These are phyloP conservation scores for Scylla paramamosain DNA, from an alignment of 1,140 invertebrate species.

Conservation along the genomic window DNA sequence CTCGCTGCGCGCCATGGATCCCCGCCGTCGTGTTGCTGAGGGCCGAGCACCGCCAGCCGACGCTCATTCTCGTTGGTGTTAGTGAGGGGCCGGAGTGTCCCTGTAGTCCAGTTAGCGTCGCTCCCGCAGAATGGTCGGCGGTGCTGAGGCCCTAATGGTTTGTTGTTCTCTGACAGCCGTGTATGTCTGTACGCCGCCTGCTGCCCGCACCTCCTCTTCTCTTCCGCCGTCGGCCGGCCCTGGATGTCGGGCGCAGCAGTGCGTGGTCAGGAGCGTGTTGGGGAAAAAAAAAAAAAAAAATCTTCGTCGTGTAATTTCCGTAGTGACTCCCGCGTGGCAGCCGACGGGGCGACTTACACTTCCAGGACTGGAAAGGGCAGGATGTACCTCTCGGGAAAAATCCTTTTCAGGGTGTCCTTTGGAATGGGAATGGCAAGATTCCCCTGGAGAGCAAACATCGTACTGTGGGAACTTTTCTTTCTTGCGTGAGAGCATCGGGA, in stretches of 20 bases:
- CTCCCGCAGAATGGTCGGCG: not conserved
- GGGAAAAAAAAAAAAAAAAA: not conserved
- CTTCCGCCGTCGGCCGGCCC: not conserved
- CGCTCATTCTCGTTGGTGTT: not conserved
- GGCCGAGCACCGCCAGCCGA: not conserved
- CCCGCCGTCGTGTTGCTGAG: not conserved
- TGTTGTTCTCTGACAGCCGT: not conserved
- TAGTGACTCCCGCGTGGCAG: not conserved
- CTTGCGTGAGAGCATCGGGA: not conserved
- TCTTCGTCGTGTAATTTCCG: not conserved
- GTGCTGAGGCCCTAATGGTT: not conserved
- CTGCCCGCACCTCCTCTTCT: not conserved
- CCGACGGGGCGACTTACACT: not conserved
- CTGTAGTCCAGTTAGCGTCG: conserved; percentile 17
- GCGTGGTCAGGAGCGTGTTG: not conserved
- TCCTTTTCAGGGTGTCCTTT: conserved; percentile 46
- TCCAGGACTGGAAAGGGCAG: not conserved
- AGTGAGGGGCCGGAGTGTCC: not conserved
- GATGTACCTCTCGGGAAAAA: conserved; percentile 41
- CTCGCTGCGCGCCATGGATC: not conserved
- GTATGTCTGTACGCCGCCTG: not conserved
- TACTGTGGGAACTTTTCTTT: not conserved
- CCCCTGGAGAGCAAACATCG: not conserved
- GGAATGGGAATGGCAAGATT: conserved; percentile 52
- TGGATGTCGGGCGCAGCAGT: not conserved